A percentile compares a stretch with the other conserved stretches of the same genome.
Conservation (phyloP, 2,888 invertebrate species). For the Chymomyza fuscimana region DNA sequence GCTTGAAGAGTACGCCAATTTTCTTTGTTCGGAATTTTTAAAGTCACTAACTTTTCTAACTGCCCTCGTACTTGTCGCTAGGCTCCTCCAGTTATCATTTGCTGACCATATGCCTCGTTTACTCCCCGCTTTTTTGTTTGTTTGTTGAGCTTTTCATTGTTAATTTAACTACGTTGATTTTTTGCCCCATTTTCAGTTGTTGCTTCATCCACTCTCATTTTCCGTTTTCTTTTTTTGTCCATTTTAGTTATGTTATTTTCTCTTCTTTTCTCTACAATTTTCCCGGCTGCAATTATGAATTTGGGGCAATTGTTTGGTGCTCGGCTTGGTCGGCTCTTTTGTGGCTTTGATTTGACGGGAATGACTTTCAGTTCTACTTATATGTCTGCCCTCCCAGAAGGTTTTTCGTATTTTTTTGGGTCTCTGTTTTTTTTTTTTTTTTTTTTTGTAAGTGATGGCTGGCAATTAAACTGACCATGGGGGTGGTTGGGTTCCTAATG, state of each 20-base stretch:
- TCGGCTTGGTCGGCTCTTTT: conserved; percentile 31
- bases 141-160: conserved; percentile 41
- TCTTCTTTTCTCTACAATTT: conserved; percentile 46
- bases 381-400: neutral
- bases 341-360: conserved; percentile 26
- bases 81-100: conserved; percentile 40
- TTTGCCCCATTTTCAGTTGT: conserved; percentile 46
- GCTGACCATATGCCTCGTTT: conserved; percentile 10
- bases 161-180: conserved; percentile 39
- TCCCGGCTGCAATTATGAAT: conserved; percentile 62
- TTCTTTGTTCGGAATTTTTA: too few relatives aligned
- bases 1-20: too few relatives aligned
- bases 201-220: neutral
- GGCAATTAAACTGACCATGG: neutral
- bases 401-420: neutral
- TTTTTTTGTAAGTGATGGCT: neutral
- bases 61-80: neutral
- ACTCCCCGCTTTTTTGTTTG: conserved; percentile 8
- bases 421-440: neutral
- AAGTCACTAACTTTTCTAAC: too few relatives aligned
- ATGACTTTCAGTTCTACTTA: neutral
- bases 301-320: conserved; percentile 61
- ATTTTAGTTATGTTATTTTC: neutral
- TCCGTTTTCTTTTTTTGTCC: neutral
- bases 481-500: neutral